Base-by-base conservation (phyloP, 37 sponge, comb jelly and placozoan genomes). In the Mnemiopsis leidyi region DNA sequence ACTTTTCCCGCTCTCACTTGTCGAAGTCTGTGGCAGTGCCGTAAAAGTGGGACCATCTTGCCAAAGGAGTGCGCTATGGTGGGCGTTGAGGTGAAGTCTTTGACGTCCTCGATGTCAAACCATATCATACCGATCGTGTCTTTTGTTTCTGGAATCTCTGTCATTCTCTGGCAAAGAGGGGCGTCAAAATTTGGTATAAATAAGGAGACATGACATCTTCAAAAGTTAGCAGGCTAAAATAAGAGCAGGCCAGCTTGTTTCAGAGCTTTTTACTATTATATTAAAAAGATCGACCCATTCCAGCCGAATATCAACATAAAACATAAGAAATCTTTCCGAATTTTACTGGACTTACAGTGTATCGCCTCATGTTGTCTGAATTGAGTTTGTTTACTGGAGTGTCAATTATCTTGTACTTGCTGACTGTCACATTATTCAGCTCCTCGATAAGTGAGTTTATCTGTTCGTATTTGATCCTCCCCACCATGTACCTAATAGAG, bases 121-220 rank as follows among this genome's bases (percentile, higher is more conserved):
- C 90, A 85, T 3, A 85, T 3, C 61, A 23, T 40, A 1, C 36
- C 90, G 2, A 23, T 7, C 40, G 90, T 85, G 0, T 85, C 90
- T 37, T 85, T 85, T 7, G 90, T 85, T 21, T 85, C 90, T 21
- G 35, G 36, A 0, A 9, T 0, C 25, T 36, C 90, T 23, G 90
- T 85, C 90, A 85, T 85, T 21, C 90, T 38, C 75, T 71, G 75
- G 20, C n/a, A n/a, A n/a, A n/a, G n/a, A n/a, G n/a, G n/a, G n/a
- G n/a, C 13, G 68, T 21, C 18, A 67, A 20, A 67, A 67, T 21
- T 21, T 67, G 20, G 68, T 67, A 21, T 67, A 67, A 67, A 21
- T 67, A 20, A 67, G 68, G 68, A 20, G 68, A 67, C 13, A 67
- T 21, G 13, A 67, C 18, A 21, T 67, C 13, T 67, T 67, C 18